Conservation (phyloP, 1,140 invertebrate species). For the Brachionus rotundiformis region DNA sequence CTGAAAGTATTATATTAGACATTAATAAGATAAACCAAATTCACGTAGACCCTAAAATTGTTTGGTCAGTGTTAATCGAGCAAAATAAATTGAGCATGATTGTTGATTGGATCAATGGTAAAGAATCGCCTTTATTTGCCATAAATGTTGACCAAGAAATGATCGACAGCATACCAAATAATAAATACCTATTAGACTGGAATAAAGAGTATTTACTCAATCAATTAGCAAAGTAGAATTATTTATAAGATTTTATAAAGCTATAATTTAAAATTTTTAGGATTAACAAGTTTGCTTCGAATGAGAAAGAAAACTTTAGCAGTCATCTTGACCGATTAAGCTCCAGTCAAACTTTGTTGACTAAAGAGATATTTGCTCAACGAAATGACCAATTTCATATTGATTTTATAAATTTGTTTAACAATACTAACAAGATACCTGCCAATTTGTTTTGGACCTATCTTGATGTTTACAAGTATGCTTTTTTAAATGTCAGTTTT, state of each 20-base stretch:
- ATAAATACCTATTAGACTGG: neutral
- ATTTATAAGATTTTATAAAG: neutral
- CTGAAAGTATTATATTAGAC: neutral
- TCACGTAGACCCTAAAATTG: neutral
- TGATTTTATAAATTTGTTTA: slow-evolving; percentile 12
- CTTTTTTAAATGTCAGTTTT: neutral
- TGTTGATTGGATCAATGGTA: slow-evolving; percentile 1
- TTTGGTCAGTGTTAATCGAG: slow-evolving; percentile 22
- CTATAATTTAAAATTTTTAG: neutral
- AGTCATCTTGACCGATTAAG: neutral
- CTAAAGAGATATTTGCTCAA: neutral
- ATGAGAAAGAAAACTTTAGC: neutral
- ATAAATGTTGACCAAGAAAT: neutral
- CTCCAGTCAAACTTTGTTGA: slow-evolving; percentile 1
- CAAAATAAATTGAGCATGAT: neutral
- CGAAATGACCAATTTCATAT: neutral
- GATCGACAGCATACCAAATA: slow-evolving; percentile 5
- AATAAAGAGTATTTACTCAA: neutral
- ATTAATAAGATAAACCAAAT: neutral
- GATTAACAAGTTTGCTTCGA: neutral
- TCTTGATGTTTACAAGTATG: slow-evolving; percentile 31
- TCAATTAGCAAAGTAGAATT: slow-evolving; percentile 2
- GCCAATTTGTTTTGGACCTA: neutral
- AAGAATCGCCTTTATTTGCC: neutral
- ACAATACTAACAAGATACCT: neutral